phyloP scores from a whole-genome alignment of 2,113 vertebrate species.

The Laticauda colubrina region DNA sequence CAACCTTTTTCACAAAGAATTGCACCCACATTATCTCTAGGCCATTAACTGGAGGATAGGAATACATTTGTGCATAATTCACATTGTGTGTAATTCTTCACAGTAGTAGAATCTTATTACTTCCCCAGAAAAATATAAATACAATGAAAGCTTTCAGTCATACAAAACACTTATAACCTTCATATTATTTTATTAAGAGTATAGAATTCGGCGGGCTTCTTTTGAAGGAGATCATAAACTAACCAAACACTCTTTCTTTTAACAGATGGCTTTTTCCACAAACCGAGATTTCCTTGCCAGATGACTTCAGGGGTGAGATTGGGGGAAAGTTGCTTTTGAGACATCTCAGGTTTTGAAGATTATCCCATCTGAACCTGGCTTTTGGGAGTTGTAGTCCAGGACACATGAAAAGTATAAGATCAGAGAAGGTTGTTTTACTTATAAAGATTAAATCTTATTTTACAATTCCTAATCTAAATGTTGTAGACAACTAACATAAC shows the following conservation, averaged over 20 bases:
- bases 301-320: background rate
- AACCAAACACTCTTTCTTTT: background rate
- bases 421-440: background rate
- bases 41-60: background rate
- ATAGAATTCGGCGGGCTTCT: background rate
- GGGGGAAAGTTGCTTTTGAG: background rate
- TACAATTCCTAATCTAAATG: background rate
- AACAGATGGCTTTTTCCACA: background rate
- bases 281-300: background rate
- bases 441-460: background rate
- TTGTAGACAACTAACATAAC: background rate
- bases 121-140: background rate
- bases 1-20: background rate
- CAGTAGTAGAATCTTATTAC: background rate
- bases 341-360: background rate
- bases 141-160: background rate
- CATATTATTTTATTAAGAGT: background rate
- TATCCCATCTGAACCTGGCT: background rate
- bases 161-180: background rate
- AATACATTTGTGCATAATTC: background rate
- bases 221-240: background rate
- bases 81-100: background rate
- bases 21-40: conserved; percentile 8
- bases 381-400: background rate
- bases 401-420: background rate